Evolutionary conservation across 2,888 invertebrate genomes (phyloP), one percentile per base, ranked within the genome.

Genomic region (Nymphalis urticae): DNA sequence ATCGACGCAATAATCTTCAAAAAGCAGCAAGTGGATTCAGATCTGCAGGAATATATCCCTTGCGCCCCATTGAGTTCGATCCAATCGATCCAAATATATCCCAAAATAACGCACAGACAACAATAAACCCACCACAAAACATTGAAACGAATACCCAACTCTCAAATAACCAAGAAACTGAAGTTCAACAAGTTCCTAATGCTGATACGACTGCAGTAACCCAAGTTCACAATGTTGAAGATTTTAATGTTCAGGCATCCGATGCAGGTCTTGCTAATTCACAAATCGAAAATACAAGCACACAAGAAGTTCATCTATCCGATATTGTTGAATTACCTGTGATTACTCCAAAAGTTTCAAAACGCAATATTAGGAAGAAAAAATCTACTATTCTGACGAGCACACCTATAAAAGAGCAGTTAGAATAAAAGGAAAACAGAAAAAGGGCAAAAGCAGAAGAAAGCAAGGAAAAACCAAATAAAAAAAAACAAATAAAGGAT

Each of bases 1-100:
- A 76, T 53, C 70, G 74, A 1, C 64, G 69, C 70, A 72, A 70
- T 48, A 76, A 74, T 66, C 68, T 78, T 64, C 72, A 75, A 66
- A 77, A 76, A 72, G 74, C 74, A 36, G 21, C 66, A 66, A 68
- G 61, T 54, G 68, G 42, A 71, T 61, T 16, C 10, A 42, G 32
- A 19, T 42, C 42, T 42, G 42, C 42, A 42, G 10, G 42, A 10
- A 42, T 42, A 10, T 42, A 42, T 36, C 36, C 36, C 10, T 42
- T 42, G 42, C 10, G 10, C 10, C 42, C 42, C 10, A 42, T 42
- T 42, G 42, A 42, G 10, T 42, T 42, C 10, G 42, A 42, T 42
- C 10, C 42, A 42, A 42, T 42, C 36, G 36, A 36, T 36, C 36
- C 36, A 36, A 36, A 36, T 9, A 36, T 36, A 36, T 36, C 36